Conservation (phyloP, 2,113 vertebrate species). For the Clarias magur region DNA sequence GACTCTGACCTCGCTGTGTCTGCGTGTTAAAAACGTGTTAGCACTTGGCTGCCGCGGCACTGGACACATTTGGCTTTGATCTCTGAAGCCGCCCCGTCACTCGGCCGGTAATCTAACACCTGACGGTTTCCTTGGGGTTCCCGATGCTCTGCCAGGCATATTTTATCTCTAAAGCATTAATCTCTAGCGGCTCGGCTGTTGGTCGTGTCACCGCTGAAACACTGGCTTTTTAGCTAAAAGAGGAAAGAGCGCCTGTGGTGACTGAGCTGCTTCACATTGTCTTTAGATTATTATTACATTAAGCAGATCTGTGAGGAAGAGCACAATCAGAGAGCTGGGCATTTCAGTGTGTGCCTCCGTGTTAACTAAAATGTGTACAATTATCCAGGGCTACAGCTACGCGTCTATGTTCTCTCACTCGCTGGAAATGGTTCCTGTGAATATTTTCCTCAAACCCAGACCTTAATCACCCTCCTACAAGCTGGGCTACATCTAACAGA, state of each 20-base stretch:
- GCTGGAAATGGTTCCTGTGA: neutral
- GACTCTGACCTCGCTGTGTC: constrained; percentile 1
- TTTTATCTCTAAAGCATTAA: neutral
- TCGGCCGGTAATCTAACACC: neutral
- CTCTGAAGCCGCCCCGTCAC: neutral
- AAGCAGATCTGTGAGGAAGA: neutral
- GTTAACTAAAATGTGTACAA: neutral
- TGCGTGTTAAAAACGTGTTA: neutral
- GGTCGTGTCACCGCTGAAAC: neutral
- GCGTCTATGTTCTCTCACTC: neutral
- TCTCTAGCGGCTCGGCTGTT: neutral
- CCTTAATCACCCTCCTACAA: neutral
- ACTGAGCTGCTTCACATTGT: neutral
- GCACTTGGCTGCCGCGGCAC: neutral
- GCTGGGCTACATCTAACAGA: neutral
- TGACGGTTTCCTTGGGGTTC: neutral
- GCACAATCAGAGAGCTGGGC: neutral
- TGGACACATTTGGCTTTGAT: neutral
- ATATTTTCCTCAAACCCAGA: neutral
- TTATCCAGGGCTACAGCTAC: neutral
- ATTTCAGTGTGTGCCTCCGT: neutral
- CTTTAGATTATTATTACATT: neutral
- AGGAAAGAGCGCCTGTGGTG: neutral
- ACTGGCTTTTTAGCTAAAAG: neutral
- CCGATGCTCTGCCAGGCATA: neutral